Base-by-base conservation (phyloP, 2,797 vertebrate genomes). In the Sebastes taczanowskii region DNA sequence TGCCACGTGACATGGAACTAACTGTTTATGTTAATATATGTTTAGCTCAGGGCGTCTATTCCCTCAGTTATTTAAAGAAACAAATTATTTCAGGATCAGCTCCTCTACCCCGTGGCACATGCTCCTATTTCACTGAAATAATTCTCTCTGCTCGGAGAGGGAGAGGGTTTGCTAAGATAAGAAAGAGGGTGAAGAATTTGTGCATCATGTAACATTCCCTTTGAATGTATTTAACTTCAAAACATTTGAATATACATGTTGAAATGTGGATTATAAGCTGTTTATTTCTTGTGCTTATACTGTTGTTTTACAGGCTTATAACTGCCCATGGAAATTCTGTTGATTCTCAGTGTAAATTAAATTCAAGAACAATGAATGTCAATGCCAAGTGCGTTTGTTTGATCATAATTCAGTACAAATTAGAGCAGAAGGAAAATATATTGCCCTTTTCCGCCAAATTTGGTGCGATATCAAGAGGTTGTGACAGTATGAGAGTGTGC, bases 11-110 rank as follows among this genome's bases (percentile, higher is more conserved):
- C 83, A 67, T 11, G 25, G 58, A 81, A 73, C 64, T 68, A 23
- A 66, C 76, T 83, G 69, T 88, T 89, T 84, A 84, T 83, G 72
- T 83, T 85, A 69, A 86, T 87, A 52, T 86, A 91, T 84, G 75
- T 89, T 90, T 55, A 84, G 83, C 91, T 88, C 30, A 72, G 46
- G 60, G 91, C 85, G 2, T 86, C 77, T 77, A 63, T 84, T 87
- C 85, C 73, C 82, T 72, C 71, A 88, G 92, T 94, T 95, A 95
- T 95, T 95, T 95, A 92, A 94, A 94, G 93, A 83, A 93, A 90
- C 90, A 88, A 84, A 94, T 95, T 95, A 94, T 93, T 93, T 94
- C 91, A 93, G 92, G 91, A 86, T 93, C 88, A 88, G 91, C 82
- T 93, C 88, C 65, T 90, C 77, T 80, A 82, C 88, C 90, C 92